A percentile compares a stretch with the other conserved stretches of the same genome.
These are phyloP conservation scores for Archivesica marissinica DNA, from an alignment of 1,140 invertebrate genomes.

Conservation along the genomic window DNA sequence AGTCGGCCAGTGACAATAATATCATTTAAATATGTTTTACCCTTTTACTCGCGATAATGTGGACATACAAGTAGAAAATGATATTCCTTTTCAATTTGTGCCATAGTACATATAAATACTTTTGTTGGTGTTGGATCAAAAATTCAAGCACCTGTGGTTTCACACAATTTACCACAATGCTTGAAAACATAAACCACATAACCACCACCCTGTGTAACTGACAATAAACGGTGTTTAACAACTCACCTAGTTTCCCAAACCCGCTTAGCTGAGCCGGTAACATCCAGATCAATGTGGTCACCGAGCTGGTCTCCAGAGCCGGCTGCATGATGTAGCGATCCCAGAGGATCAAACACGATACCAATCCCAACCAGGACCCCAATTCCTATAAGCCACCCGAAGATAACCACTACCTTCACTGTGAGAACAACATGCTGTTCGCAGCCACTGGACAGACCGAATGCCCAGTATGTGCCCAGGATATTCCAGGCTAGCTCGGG, in stretches of 20 bases:
- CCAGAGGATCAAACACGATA: slow-evolving; percentile 92
- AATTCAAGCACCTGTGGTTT: too few species aligned
- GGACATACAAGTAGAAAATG: too few species aligned
- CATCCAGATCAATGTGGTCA: background rate
- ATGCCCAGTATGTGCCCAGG: slow-evolving; percentile 92
- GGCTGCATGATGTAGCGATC: slow-evolving; percentile 22
- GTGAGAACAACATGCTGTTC: slow-evolving; percentile 66
- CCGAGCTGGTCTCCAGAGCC: background rate
- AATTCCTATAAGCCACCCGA: slow-evolving; percentile 91
- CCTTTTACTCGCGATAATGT: too few species aligned
- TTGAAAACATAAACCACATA: too few species aligned
- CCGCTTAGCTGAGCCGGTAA: slow-evolving; percentile 50
- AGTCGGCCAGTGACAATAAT: too few species aligned
- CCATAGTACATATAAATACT: too few species aligned
- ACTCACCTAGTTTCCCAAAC: slow-evolving; percentile 86
- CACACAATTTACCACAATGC: too few species aligned
- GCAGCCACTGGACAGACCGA: slow-evolving; percentile 82
- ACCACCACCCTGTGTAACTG: too few species aligned
- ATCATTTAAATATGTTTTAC: too few species aligned
- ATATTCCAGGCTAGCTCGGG: slow-evolving; percentile 91
- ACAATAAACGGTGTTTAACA: too few species aligned
- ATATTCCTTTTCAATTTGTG: too few species aligned
- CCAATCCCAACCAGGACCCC: slow-evolving; percentile 90
- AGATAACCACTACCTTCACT: slow-evolving; percentile 87
- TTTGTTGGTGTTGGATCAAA: too few species aligned